Base-by-base conservation (phyloP, 2,797 vertebrate species). In the Xerus rutilus region DNA sequence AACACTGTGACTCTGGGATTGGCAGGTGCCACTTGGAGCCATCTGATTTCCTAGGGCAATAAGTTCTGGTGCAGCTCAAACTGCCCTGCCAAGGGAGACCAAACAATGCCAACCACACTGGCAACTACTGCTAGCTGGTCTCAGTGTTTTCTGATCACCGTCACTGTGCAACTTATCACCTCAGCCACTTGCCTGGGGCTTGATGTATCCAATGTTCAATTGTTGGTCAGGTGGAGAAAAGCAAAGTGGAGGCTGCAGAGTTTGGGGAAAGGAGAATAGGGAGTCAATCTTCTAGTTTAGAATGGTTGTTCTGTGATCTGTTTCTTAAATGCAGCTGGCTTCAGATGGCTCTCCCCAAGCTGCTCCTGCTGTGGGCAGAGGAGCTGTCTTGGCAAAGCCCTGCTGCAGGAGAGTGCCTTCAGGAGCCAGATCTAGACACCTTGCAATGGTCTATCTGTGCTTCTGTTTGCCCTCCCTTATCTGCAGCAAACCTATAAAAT, bases 41-140 rank as follows among this genome's bases (percentile, higher is more conserved):
- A 64, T 87, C 74, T 43, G 0, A 1, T 77, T 73, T 89, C 82
- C 73, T 28, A 59, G 39, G 59, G 79, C 57, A 32, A 35, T n/a
- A 7, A 9, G 30, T 54, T 32, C 57, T 67, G n/a, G 14, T 45
- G 15, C 12, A 84, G 86, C 62, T 92, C 91, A 57, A n/a, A 39
- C 62, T 49, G 62, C 43, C 65, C 82, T 54, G 45, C 91, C 93
- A 23, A 54, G 35, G 97, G 95, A 97, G 90, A 95, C 92, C 97
- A 96, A 95, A 97, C 96, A 73, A 0, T 74, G 32, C 95, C 89
- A 32, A 62, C 45, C 18, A 5, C 18, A 78, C 89, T 95, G 93
- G 87, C 92, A 92, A 47, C 96, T 76, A 45, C 82, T 70, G 96
- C 70, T 86, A 2, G 82, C 82, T 45, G 7, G 11, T 30, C 79